Conservation (phyloP, 2,797 vertebrate genomes). For the Synaphobranchus kaupii region DNA sequence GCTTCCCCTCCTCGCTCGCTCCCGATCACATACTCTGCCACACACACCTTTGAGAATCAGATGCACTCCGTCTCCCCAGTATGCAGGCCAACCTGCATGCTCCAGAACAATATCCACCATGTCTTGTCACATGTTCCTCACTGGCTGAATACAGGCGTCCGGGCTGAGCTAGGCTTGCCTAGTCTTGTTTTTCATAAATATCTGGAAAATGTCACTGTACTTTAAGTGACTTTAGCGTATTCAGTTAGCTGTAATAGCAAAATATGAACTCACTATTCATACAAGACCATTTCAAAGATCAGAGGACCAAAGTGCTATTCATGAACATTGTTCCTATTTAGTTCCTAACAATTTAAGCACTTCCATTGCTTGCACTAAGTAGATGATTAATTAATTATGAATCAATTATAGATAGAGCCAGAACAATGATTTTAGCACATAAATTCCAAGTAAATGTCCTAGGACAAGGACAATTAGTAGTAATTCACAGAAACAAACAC, state of each 20-base stretch:
- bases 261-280: not conserved
- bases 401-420: not conserved
- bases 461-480: not conserved
- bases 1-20: no score
- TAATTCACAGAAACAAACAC: not conserved
- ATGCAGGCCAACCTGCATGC: no score
- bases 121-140: no score
- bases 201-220: not conserved
- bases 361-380: not conserved
- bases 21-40: no score
- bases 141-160: no score
- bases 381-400: not conserved
- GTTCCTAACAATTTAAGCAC: not conserved
- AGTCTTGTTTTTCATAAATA: no score
- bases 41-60: no score
- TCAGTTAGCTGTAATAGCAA: not conserved
- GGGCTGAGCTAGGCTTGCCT: no score
- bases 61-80: no score
- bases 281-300: not conserved
- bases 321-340: not conserved
- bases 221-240: not conserved
- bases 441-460: not conserved
- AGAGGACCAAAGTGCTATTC: not conserved
- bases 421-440: not conserved
- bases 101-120: no score